These are phyloP conservation scores for Grantiella picta DNA, from an alignment of 2,113 vertebrate species.

Conservation along the genomic window DNA sequence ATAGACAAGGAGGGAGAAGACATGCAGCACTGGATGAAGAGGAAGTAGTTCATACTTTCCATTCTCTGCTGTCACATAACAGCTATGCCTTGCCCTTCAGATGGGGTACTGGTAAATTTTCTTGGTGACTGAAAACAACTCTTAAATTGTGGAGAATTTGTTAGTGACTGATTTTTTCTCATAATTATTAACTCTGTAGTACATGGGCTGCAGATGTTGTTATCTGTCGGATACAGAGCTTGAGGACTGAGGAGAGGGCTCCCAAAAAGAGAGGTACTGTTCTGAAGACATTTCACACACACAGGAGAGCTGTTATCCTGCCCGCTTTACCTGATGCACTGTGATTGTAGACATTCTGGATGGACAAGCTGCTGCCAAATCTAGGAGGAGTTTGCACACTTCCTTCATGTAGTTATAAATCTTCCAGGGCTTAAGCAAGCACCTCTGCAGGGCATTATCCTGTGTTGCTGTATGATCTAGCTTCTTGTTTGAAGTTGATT, in stretches of 20 bases:
- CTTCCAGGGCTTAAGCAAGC: neutral
- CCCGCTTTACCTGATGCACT: rapidly evolving
- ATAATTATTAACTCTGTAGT: neutral
- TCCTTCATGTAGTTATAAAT: neutral
- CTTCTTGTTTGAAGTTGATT: neutral
- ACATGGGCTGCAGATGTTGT: neutral
- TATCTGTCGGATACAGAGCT: rapidly evolving
- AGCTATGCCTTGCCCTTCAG: neutral
- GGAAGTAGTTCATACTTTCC: neutral
- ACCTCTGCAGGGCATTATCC: neutral
- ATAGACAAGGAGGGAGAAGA: neutral
- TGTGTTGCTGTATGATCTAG: neutral
- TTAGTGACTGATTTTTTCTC: neutral
- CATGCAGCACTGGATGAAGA: neutral
- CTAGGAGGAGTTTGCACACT: neutral
- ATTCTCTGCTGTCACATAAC: neutral
- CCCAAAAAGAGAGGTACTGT: neutral
- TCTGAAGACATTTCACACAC: neutral
- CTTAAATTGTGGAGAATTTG: neutral
- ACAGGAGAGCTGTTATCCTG: neutral
- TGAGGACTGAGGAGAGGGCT: neutral
- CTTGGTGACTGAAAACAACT: neutral
- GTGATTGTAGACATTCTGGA: neutral
- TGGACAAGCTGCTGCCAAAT: neutral
- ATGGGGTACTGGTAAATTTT: neutral